Evolutionary conservation across 2,113 vertebrate species (phyloP).

Genomic region (Barbus barbus): DNA sequence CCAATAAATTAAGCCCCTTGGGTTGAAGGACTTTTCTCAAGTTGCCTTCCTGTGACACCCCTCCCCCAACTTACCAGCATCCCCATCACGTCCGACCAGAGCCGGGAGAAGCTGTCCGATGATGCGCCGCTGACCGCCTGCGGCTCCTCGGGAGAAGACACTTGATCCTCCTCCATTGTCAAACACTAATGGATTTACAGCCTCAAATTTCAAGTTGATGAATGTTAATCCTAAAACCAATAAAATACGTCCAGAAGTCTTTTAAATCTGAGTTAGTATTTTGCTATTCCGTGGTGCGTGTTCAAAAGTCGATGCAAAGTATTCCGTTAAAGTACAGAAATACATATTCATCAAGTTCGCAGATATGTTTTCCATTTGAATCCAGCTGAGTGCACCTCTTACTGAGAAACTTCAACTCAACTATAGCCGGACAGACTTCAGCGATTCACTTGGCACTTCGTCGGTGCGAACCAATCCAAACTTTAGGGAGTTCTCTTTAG

Average conservation of each 20-base stretch:
- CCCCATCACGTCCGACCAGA: constrained; percentile 96
- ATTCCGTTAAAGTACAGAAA: background rate
- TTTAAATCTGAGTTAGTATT: background rate
- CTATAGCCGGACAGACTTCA: background rate
- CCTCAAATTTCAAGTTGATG: background rate
- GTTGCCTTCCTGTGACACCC: constrained; percentile 54
- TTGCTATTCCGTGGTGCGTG: background rate
- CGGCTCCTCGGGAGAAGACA: constrained; percentile 56
- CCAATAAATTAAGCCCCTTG: constrained; percentile 48
- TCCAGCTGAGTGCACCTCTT: background rate
- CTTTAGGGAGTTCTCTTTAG: background rate
- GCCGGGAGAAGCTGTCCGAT: constrained; percentile 84
- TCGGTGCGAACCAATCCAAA: constrained; percentile 34
- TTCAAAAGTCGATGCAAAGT: constrained; percentile 1
- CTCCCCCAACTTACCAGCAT: constrained; percentile 87
- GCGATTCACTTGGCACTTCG: constrained; percentile 9
- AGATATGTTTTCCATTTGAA: constrained; percentile 8
- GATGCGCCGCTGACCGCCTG: constrained; percentile 64
- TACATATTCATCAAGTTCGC: background rate
- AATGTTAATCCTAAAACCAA: constrained; percentile 49
- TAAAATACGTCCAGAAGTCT: constrained; percentile 21
- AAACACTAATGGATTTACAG: constrained; percentile 12
- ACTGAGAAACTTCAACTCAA: constrained; percentile 30
- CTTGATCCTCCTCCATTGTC: constrained; percentile 78
- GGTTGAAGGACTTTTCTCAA: constrained; percentile 48